Percentiles rank a stretch among this genome's conserved stretches.
These are phyloP conservation scores for Fulica atra DNA, from an alignment of 2,113 vertebrate genomes.

Conservation along the genomic window DNA sequence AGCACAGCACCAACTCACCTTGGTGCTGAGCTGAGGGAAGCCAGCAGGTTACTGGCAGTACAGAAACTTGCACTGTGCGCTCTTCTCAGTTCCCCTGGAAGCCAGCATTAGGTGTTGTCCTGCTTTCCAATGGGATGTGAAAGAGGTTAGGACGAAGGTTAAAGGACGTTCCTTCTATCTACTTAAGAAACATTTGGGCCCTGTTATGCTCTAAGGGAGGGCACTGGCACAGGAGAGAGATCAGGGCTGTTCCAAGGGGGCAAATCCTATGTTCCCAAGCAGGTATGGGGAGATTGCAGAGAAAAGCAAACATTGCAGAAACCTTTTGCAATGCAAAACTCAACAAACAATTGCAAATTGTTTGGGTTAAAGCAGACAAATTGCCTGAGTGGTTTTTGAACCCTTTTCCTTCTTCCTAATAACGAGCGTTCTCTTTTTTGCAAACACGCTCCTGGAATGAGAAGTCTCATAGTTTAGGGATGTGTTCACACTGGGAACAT, in stretches of 20 bases:
- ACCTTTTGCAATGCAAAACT: slow-evolving; percentile 20
- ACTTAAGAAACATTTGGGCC: background rate
- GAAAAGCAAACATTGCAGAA: slow-evolving; percentile 50
- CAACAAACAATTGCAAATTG: slow-evolving; percentile 9
- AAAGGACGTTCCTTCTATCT: background rate
- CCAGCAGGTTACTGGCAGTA: background rate
- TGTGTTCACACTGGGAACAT: slow-evolving; percentile 43
- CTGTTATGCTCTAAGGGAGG: background rate
- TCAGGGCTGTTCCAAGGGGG: background rate
- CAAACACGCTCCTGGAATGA: slow-evolving; percentile 8
- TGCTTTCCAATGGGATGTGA: background rate
- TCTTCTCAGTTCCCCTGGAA: background rate
- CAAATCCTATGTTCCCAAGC: background rate
- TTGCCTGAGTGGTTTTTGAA: background rate
- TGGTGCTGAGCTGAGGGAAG: background rate
- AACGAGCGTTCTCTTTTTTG: background rate
- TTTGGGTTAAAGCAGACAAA: slow-evolving; percentile 1
- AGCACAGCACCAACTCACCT: background rate
- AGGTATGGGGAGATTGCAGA: slow-evolving; percentile 23
- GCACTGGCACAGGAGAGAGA: background rate
- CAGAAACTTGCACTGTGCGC: background rate
- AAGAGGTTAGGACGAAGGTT: background rate
- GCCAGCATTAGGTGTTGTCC: background rate
- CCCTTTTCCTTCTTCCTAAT: background rate
- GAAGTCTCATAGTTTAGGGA: slow-evolving; percentile 37